phyloP scores from a whole-genome alignment of 92 coral and sea anemone genomes.

The Heteractis magnifica region DNA sequence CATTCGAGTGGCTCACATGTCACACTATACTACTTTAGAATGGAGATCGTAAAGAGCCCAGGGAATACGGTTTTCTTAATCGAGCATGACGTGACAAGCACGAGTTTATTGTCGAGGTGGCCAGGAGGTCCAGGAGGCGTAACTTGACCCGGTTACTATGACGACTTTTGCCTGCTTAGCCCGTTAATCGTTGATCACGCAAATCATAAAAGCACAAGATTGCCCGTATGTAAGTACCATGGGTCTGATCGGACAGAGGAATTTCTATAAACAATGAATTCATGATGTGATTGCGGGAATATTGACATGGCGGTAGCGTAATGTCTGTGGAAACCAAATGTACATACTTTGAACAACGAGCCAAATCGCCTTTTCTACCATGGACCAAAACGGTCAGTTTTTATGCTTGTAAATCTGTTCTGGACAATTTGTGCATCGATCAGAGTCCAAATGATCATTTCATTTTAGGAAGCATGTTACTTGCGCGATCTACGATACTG shows the following conservation, averaged over 20 bases:
- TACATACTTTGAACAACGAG: slow-evolving; percentile 49
- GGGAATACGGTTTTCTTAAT: neutral
- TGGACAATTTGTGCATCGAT: slow-evolving; percentile 15
- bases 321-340: slow-evolving; percentile 68
- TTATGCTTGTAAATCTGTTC: neutral
- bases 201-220: slow-evolving; percentile 9
- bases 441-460: slow-evolving; percentile 33
- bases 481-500: slow-evolving; percentile 32
- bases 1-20: neutral
- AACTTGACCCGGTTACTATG: slow-evolving; percentile 14
- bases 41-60: neutral
- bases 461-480: slow-evolving; percentile 31
- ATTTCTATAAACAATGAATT: slow-evolving; percentile 61
- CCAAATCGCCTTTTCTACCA: slow-evolving; percentile 56
- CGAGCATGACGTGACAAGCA: slow-evolving; percentile 23
- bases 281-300: slow-evolving; percentile 70
- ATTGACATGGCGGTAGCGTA: slow-evolving; percentile 78
- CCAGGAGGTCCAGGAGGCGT: slow-evolving; percentile 28
- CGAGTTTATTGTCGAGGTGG: slow-evolving; percentile 7
- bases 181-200: slow-evolving; percentile 38
- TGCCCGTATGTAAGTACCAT: slow-evolving; percentile 50
- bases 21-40: neutral
- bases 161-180: slow-evolving; percentile 13
- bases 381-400: slow-evolving; percentile 90
- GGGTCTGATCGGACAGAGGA: slow-evolving; percentile 54